Base-by-base conservation (phyloP, 2,888 invertebrate species). In the Caenorhabditis parvicauda region DNA sequence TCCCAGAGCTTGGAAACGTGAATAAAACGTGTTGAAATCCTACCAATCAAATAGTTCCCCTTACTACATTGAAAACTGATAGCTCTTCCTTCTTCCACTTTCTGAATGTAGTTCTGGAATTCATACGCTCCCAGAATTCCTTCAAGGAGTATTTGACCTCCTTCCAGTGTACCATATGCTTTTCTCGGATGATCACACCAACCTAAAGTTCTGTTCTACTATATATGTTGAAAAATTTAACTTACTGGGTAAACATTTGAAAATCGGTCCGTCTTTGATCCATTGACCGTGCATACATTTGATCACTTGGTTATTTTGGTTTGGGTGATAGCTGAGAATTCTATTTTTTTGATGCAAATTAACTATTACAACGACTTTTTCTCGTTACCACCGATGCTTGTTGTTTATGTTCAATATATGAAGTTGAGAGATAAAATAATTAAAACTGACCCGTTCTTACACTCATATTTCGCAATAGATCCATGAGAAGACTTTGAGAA, bases 401-500 rank as follows among this genome's bases (percentile, higher is more conserved):
- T 32, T 32, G 9, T 32, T 32, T 32, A n/a, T 12, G n/a, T 9
- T 12, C 9, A 32, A 32, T n/a, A 32, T 12, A 32, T 12, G 9
- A 32, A 32, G n/a, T 12, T 32, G n/a, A 32, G n/a, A 32, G 9
- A 32, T 12, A 32, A 32, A 32, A 7, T 32, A 7, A 32, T 32
- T 32, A n/a, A n/a, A 12, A 32, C 21, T 21, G 14, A 55, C 24
- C 70, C 70, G 37, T 56, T 59, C 25, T 44, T 58, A 35, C 70
- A 70, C 19, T 67, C 67, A 25, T 70, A 70, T 59, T 67, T 70
- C 0, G 96, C 96, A 79, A 89, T 88, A 89, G 92, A 92, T 0
- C 93, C 92, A 80, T 98, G 96, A 64, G 92, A 91, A n/a, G 92
- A 92, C 81, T 93, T 93, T 0, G 95, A 92, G 1, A 94, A 96